Evolutionary conservation across 1,140 invertebrate genomes (phyloP), one percentile per base, ranked within the genome.

Genomic region (Papilio polytes): DNA sequence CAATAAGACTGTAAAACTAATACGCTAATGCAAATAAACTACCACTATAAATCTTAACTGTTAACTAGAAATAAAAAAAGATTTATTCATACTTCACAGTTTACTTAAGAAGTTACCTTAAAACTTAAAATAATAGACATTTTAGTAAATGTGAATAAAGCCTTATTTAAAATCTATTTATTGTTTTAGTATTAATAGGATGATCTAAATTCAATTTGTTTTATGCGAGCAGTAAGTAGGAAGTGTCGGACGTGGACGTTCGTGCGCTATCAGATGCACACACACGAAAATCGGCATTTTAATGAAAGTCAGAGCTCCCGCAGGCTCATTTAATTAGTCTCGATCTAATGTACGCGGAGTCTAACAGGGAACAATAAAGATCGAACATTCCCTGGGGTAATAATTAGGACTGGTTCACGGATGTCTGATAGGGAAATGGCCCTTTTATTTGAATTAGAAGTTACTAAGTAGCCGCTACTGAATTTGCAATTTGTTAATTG

Each of bases 191-290:
- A 48, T 48, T 12, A 13, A 48, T 48, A 48, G 13, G 31, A 48
- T 48, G 2, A 12, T 12, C 46, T 51, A 18, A 13, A 51, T 15
- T 63, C 26, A 26, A 12, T 22, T 22, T 22, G 56, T 80, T 80
- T 86, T 82, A 84, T 87, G 84, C 53, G 80, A 36, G 83, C 79
- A 73, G 84, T 53, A 86, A 87, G 83, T 77, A 88, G 90, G 90
- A 92, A 92, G 90, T 89, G 85, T 86, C 85, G 85, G 85, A 81
- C 79, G 87, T 99, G 0, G 91, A 95, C 22, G 70, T 63, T 63
- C 81, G 81, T 80, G 31, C 74, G n/a, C 82, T 93, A 94, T 94
- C 93, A 85, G 93, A 94, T 94, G 91, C 89, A 83, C 85, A 90
- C 87, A 92, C 88, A 92, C 91, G 89, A 93, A 93, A 90, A 92